These are phyloP conservation scores for Calliopsis andreniformis DNA, from an alignment of 1,140 invertebrate species.

Conservation along the genomic window DNA sequence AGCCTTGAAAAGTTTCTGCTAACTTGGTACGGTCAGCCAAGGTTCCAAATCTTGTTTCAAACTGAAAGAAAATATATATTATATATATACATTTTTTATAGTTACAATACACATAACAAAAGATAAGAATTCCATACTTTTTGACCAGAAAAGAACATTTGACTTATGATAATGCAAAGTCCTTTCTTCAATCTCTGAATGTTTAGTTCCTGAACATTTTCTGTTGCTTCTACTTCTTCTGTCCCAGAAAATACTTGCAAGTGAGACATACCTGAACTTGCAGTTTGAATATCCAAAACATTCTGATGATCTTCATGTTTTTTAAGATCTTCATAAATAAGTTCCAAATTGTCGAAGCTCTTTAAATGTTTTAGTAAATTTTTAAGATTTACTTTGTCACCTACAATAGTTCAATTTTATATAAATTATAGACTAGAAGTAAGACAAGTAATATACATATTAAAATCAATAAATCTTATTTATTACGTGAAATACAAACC, in stretches of 20 bases:
- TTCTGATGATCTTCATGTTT: conserved; percentile 7
- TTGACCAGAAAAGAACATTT: conserved; percentile 47
- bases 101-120: conserved; percentile 1
- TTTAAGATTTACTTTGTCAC: conserved; percentile 19
- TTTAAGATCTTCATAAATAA: conserved; percentile 49
- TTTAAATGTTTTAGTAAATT: conserved; percentile 59
- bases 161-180: conserved; percentile 66
- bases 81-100: conserved; percentile 5
- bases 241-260: neutral
- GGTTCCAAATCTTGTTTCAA: conserved; percentile 53
- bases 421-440: conserved; percentile 2
- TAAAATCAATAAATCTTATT: conserved; percentile 3
- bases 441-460: neutral
- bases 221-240: neutral
- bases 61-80: conserved; percentile 50
- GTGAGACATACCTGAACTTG: neutral
- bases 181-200: conserved; percentile 55
- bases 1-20: conserved; percentile 54
- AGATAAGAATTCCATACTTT: conserved; percentile 31
- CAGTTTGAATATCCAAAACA: conserved; percentile 35
- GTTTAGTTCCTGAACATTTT: neutral
- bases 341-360: conserved; percentile 33
- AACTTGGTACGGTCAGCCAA: conserved; percentile 42
- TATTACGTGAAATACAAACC: conserved; percentile 51
- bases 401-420: conserved; percentile 33